Percentiles rank a stretch among this genome's conserved stretches.
Evolutionary conservation across 1,140 invertebrate species (phyloP).

Genomic region (Dermatophagoides farinae): DNA sequence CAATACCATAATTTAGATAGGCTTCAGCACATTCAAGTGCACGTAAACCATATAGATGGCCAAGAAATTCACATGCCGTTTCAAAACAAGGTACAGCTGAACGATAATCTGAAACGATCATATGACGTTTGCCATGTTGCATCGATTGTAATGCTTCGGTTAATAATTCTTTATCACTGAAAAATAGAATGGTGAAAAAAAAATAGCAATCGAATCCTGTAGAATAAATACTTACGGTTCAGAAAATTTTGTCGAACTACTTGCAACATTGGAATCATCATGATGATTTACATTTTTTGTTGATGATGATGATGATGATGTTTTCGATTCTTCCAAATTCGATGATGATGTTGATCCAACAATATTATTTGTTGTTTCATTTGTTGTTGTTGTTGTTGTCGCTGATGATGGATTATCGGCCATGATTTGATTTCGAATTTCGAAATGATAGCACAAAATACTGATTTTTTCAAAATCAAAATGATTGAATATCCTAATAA

Average conservation of each 20-base stretch:
- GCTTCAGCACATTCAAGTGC: conserved; percentile 57
- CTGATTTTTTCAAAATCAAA: no score
- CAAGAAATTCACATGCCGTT: conserved; percentile 47
- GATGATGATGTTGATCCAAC: neutral
- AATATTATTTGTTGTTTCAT: neutral
- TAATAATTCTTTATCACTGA: conserved; percentile 4
- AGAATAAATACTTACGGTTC: neutral
- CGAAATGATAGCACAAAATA: no score
- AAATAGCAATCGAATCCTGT: neutral
- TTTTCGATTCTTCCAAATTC: neutral
- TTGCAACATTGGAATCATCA: no score
- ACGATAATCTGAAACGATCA: conserved; percentile 53
- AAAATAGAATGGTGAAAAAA: neutral
- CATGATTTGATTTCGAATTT: no score
- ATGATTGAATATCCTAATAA: no score
- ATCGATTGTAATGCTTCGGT: conserved; percentile 31
- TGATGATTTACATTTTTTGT: no score
- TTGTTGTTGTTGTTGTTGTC: no score
- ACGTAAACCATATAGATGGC: conserved; percentile 46
- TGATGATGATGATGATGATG: neutral
- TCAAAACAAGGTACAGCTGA: conserved; percentile 51
- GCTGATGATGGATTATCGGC: no score
- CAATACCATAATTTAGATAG: conserved; percentile 54
- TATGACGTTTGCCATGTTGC: conserved; percentile 48
- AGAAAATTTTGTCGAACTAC: neutral